phyloP scores from a whole-genome alignment of 2,888 invertebrate genomes.

The Tortricodes alternella region DNA sequence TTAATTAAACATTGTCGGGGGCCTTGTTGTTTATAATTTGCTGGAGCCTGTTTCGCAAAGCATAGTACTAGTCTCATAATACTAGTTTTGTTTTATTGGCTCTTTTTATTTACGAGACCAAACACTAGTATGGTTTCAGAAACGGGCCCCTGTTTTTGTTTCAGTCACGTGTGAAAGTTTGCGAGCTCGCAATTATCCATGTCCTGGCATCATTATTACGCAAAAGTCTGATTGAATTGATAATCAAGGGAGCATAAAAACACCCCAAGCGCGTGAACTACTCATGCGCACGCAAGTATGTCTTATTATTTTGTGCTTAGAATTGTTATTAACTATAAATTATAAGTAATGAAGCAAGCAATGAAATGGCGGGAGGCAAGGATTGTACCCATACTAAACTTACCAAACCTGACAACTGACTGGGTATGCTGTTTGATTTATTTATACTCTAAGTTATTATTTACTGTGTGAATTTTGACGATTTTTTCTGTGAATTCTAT shows the following conservation, averaged over 20 bases:
- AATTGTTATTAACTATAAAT: constrained; percentile 68
- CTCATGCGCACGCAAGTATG: constrained; percentile 66
- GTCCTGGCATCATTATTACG: constrained; percentile 5
- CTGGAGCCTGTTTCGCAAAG: too few species aligned
- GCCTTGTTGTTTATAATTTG: too few species aligned
- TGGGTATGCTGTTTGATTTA: too few species aligned
- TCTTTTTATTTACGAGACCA: too few species aligned
- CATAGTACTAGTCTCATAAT: too few species aligned
- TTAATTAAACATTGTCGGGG: too few species aligned
- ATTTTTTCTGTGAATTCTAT: too few species aligned
- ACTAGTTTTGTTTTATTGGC: too few species aligned
- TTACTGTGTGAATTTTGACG: too few species aligned
- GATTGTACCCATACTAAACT: background rate
- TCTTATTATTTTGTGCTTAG: constrained; percentile 76
- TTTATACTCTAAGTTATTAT: too few species aligned
- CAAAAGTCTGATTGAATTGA: constrained; percentile 9
- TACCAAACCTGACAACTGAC: too few species aligned
- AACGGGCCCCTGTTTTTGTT: too few species aligned
- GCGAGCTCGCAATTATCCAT: background rate
- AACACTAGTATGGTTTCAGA: background rate
- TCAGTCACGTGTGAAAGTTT: background rate
- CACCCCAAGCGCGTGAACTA: constrained; percentile 57
- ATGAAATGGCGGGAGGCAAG: background rate
- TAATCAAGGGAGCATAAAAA: constrained; percentile 10
- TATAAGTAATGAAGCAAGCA: constrained; percentile 43